Evolutionary conservation across 2,113 vertebrate genomes (phyloP).

Genomic region (Forbesichthys papilliferus): DNA sequence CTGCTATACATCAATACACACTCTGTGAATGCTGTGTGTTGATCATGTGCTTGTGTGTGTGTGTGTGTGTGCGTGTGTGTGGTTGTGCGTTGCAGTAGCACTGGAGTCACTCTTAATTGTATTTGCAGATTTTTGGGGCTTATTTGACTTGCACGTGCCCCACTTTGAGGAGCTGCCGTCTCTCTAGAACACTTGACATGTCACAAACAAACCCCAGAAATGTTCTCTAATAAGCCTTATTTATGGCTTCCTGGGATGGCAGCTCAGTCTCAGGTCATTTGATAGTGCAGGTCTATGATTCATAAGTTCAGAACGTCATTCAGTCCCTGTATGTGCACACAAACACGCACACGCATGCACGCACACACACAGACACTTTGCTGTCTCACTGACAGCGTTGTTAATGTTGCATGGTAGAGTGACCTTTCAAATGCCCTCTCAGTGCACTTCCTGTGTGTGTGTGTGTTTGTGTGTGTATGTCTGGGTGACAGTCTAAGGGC

Average conservation of each 20-base stretch:
- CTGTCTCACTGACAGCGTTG: constrained; percentile 11
- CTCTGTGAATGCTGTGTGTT: constrained; percentile 15
- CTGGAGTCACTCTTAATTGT: no score
- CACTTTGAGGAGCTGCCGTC: constrained; percentile 5
- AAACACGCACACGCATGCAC: neutral
- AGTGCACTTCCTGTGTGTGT: neutral
- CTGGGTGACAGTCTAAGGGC: neutral
- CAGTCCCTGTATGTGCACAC: neutral
- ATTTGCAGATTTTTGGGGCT: no score
- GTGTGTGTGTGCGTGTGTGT: neutral
- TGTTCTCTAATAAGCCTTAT: constrained; percentile 66
- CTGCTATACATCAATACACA: constrained; percentile 6
- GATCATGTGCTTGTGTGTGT: constrained; percentile 10
- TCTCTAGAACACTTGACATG: constrained; percentile 55
- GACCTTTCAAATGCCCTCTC: constrained; percentile 15
- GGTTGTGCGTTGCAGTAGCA: neutral
- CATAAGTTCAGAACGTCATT: constrained; percentile 59
- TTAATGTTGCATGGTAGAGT: constrained; percentile 11
- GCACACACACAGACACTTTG: constrained; percentile 22
- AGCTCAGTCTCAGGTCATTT: constrained; percentile 56
- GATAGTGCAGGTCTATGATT: constrained; percentile 63
- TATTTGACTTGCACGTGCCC: no score
- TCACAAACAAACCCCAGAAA: constrained; percentile 56
- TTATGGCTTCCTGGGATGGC: constrained; percentile 53
- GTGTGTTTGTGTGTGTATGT: constrained; percentile 1